These are phyloP conservation scores for Eumacrocentrus americanus DNA, from an alignment of 2,888 invertebrate species.

Conservation along the genomic window DNA sequence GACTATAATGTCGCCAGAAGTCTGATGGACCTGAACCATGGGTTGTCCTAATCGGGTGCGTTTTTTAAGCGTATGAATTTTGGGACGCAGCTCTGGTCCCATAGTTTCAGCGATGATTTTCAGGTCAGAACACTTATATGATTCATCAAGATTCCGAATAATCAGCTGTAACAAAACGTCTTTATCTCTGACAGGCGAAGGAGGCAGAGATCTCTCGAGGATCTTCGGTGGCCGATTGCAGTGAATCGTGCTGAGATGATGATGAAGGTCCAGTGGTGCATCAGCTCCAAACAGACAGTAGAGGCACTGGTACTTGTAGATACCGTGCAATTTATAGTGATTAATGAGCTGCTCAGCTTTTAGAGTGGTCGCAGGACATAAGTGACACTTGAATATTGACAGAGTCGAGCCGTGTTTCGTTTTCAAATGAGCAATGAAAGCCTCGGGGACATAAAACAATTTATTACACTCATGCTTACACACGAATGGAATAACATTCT, in stretches of 20 bases:
- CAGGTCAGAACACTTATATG: slow-evolving; percentile 35
- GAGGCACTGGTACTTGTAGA: slow-evolving; percentile 63
- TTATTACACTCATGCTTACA: slow-evolving; percentile 56
- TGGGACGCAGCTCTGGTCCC: not conserved
- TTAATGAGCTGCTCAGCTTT: slow-evolving; percentile 46
- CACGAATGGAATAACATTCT: slow-evolving; percentile 50
- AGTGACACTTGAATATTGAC: slow-evolving; percentile 59
- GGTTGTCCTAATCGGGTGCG: not conserved
- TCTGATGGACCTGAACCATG: too few relatives aligned
- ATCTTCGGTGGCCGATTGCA: slow-evolving; percentile 56
- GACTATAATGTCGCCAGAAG: not conserved
- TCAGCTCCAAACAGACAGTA: slow-evolving; percentile 62
- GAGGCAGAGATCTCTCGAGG: slow-evolving; percentile 53
- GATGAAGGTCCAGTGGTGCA: slow-evolving; percentile 57
- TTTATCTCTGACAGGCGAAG: slow-evolving; percentile 41
- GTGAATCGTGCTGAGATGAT: slow-evolving; percentile 63
- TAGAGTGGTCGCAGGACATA: slow-evolving; percentile 59
- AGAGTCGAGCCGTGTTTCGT: slow-evolving; percentile 43
- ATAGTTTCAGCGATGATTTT: not conserved
- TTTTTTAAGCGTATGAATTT: not conserved
- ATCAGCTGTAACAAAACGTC: slow-evolving; percentile 53
- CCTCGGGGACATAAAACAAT: slow-evolving; percentile 54
- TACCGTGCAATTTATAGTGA: slow-evolving; percentile 61
- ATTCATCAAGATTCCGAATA: slow-evolving; percentile 46
- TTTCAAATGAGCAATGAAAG: slow-evolving; percentile 53